Conservation (phyloP, 2,888 invertebrate species). For the Saturnia pavonia region DNA sequence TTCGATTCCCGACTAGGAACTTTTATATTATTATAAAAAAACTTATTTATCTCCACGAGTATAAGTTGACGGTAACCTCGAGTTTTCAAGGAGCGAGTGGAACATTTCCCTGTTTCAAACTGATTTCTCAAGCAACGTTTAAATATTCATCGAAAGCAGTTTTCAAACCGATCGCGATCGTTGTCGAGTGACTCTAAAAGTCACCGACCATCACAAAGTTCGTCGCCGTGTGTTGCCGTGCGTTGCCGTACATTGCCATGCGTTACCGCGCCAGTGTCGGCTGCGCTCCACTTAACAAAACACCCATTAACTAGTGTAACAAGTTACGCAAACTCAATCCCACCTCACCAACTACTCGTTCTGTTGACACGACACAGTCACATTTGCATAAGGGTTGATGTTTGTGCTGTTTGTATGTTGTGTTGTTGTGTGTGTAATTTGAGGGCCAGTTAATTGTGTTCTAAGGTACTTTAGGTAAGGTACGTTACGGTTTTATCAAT, state of each 20-base stretch:
- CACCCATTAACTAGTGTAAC: conserved; percentile 24
- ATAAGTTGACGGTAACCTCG: conserved; percentile 37
- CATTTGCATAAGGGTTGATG: conserved; percentile 19
- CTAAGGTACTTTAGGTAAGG: too few species aligned
- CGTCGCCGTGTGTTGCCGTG: not conserved
- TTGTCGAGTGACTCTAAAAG: not conserved
- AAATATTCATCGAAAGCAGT: conserved; percentile 43
- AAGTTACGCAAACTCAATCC: conserved; percentile 25
- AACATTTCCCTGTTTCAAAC: conserved; percentile 29
- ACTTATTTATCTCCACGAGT: conserved; percentile 39
- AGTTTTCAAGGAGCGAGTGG: conserved; percentile 33
- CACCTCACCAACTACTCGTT: conserved; percentile 15
- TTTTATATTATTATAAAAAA: conserved; percentile 41
- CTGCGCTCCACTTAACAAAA: conserved; percentile 21
- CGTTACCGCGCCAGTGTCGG: not conserved
- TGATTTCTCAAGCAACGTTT: conserved; percentile 36
- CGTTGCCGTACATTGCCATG: not conserved
- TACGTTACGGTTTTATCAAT: not conserved
- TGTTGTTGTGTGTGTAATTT: not conserved
- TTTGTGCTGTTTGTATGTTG: not conserved
- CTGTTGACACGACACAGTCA: conserved; percentile 17
- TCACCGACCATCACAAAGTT: not conserved
- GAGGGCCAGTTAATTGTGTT: not conserved
- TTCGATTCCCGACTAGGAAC: conserved; percentile 25
- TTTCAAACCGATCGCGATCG: not conserved